phyloP scores from a whole-genome alignment of 2,888 invertebrate species.

The Siphlonurus alternatus region DNA sequence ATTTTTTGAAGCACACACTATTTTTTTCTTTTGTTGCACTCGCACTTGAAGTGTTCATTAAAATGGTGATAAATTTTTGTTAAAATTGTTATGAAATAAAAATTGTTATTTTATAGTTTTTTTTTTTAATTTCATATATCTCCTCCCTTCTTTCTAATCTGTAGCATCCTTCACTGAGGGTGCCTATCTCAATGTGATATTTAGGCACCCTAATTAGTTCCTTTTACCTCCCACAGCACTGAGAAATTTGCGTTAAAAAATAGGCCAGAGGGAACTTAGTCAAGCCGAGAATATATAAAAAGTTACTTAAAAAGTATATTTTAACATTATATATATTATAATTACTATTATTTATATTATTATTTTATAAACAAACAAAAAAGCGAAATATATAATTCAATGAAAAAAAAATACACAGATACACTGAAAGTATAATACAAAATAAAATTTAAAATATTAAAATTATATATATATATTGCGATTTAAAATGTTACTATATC shows the following conservation, averaged over 20 bases:
- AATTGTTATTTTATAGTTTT: neutral
- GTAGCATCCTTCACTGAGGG: neutral
- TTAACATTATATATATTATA: too few species aligned
- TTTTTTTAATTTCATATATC: neutral
- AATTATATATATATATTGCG: too few species aligned
- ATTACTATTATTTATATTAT: too few species aligned
- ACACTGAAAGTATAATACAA: too few species aligned
- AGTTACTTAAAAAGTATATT: too few species aligned
- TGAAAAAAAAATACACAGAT: too few species aligned
- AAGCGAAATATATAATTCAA: too few species aligned
- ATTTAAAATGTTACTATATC: too few species aligned
- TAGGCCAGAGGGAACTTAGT: neutral
- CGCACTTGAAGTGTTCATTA: neutral
- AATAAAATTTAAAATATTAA: too few species aligned
- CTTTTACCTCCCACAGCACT: neutral
- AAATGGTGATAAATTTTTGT: neutral
- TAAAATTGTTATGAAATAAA: too few species aligned
- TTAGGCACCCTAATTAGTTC: neutral
- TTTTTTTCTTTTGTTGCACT: neutral
- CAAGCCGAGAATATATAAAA: neutral
- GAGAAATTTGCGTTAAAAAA: neutral
- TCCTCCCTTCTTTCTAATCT: neutral
- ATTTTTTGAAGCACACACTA: neutral
- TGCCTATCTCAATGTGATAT: neutral
- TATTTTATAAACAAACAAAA: too few species aligned